phyloP scores from a whole-genome alignment of 2,113 vertebrate genomes.

The Percina caprodes region DNA sequence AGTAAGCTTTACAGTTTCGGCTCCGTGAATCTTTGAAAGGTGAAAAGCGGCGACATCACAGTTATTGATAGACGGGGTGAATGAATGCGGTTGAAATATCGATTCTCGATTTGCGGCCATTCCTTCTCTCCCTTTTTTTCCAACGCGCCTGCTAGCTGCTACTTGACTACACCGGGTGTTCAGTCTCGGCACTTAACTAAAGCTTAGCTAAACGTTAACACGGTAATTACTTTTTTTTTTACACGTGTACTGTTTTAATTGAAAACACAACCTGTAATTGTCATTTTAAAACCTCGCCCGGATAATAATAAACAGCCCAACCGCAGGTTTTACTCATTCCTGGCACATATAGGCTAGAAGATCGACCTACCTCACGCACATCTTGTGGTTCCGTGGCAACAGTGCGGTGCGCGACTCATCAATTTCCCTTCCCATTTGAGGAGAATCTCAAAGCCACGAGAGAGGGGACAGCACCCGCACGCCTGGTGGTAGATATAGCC shows the following conservation, averaged over 20 bases:
- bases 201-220: slow-evolving; percentile 9
- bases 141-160: slow-evolving; percentile 29
- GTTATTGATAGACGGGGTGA: slow-evolving; percentile 76
- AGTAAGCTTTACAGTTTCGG: slow-evolving; percentile 2
- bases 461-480: slow-evolving; percentile 45
- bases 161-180: slow-evolving; percentile 36
- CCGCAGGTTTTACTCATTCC: neutral
- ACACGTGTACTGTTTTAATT: neutral
- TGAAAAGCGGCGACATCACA: slow-evolving; percentile 52
- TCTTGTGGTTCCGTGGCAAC: slow-evolving; percentile 60
- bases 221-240: neutral
- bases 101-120: slow-evolving; percentile 79
- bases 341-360: slow-evolving; percentile 25
- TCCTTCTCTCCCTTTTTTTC: slow-evolving; percentile 65
- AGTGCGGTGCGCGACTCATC: slow-evolving; percentile 66
- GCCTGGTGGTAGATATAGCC: slow-evolving; percentile 53
- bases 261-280: slow-evolving; percentile 7
- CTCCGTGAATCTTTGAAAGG: slow-evolving; percentile 11
- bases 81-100: slow-evolving; percentile 82
- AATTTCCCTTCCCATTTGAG: slow-evolving; percentile 58
- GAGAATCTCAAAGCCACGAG: slow-evolving; percentile 46
- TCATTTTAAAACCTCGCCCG: slow-evolving; percentile 9
- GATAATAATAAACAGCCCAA: slow-evolving; percentile 1
- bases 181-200: slow-evolving; percentile 25
- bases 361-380: slow-evolving; percentile 68